These are phyloP conservation scores for Sarcophaga carnaria DNA, from an alignment of 2,888 invertebrate genomes.

Conservation along the genomic window DNA sequence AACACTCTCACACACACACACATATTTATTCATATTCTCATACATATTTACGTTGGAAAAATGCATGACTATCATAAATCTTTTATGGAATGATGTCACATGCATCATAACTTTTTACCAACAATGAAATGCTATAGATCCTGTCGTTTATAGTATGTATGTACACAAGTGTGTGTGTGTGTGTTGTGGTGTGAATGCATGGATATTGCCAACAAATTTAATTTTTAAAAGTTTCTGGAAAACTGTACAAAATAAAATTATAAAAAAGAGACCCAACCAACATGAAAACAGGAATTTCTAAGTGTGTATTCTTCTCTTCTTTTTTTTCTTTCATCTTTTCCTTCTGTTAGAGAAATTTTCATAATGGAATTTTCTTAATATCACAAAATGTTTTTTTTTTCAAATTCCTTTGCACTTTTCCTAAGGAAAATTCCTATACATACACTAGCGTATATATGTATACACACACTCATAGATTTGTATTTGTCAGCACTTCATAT, in stretches of 20 bases:
- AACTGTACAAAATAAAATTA: slow-evolving; percentile 4
- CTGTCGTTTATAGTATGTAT: background rate
- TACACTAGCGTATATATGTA: background rate
- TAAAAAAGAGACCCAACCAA: background rate
- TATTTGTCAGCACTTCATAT: slow-evolving; percentile 31
- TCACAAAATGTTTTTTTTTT: slow-evolving; percentile 43
- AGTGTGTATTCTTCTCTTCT: background rate
- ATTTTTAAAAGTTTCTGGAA: slow-evolving; percentile 51
- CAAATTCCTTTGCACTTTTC: slow-evolving; percentile 35
- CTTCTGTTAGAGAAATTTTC: slow-evolving; percentile 43
- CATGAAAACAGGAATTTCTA: slow-evolving; percentile 46
- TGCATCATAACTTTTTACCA: slow-evolving; percentile 61
- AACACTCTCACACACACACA: background rate
- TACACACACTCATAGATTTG: background rate
- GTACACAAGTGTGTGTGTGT: background rate
- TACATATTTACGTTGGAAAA: slow-evolving; percentile 3
- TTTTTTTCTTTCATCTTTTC: slow-evolving; percentile 2
- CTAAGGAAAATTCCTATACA: background rate
- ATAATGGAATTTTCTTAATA: slow-evolving; percentile 67
- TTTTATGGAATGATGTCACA: slow-evolving; percentile 60
- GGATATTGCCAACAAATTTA: slow-evolving; percentile 1
- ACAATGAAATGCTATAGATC: slow-evolving; percentile 41
- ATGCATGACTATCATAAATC: slow-evolving; percentile 44
- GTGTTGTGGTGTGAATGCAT: background rate
- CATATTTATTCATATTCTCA: background rate